Evolutionary conservation across 2,888 invertebrate species (phyloP), one percentile per base, ranked within the genome.

Genomic region (Caradrina kadenii): DNA sequence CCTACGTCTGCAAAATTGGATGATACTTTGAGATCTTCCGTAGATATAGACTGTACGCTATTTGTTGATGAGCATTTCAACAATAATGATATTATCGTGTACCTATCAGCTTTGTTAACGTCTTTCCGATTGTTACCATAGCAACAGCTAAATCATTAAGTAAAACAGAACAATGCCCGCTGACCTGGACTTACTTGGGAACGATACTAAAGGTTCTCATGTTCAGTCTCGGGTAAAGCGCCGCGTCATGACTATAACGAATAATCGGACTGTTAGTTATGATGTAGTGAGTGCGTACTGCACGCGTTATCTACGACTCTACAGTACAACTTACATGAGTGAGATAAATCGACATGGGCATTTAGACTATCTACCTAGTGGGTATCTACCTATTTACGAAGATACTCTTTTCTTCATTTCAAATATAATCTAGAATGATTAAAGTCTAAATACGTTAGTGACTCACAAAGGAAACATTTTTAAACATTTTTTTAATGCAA

Each of bases 171-270:
- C 13, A 73, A 31, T 19, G n/a, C 15, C 49, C 10, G 48, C 80
- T 80, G 63, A 77, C 80, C 76, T 77, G 65, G 1, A 19, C n/a
- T 8, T 21, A 50, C 50, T 50, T 56, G 52, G 5, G 19, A 48
- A 26, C 50, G 4, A 31, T 48, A 39, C 39, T 2, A 56, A 48
- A 39, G 19, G 49, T 49, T 75, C 50, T 42, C 26, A 48, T 39
- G 45, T 61, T 49, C 55, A 48, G 48, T 69, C 64, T 69, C 62
- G 65, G 22, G 22, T 13, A n/a, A 15, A 17, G 45, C 55, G 49
- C 56, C 53, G 8, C 48, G 19, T 61, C 70, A 61, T 22, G 53
- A 60, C 77, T 80, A 77, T 22, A 80, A 77, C 10, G 42, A 63
- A 80, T 19, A 64, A 63, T 22, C 15, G 17, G 5, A 26, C 0